Evolutionary conservation across 1,140 invertebrate species (phyloP).

Genomic region (Caenorhabditis brenneri): DNA sequence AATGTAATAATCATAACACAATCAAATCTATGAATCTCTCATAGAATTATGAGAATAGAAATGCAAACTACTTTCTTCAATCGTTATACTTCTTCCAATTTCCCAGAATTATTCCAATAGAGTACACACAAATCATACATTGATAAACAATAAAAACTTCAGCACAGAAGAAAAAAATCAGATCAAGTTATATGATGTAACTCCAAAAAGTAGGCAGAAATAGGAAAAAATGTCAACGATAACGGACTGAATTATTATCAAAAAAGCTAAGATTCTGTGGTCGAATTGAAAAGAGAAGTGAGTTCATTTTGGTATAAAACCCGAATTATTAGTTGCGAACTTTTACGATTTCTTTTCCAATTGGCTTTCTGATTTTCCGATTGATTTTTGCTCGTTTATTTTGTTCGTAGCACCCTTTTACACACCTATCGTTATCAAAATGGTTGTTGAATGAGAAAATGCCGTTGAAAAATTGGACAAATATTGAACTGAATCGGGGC

Average conservation of each 20-base stretch:
- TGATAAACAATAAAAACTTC: slow-evolving; percentile 12
- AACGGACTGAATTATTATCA: slow-evolving; percentile 17
- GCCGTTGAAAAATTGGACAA: neutral
- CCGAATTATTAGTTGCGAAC: neutral
- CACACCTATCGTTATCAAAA: slow-evolving; percentile 9
- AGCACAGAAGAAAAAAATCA: slow-evolving; percentile 24
- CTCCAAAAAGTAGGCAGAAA: neutral
- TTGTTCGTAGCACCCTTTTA: neutral
- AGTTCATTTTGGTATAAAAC: neutral
- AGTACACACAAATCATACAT: slow-evolving; percentile 31
- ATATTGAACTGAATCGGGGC: neutral
- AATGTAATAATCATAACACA: no score
- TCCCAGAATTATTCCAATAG: neutral
- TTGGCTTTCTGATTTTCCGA: slow-evolving; percentile 7
- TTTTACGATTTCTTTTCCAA: slow-evolving; percentile 1
- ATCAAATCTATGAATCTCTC: no score
- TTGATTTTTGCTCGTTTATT: slow-evolving; percentile 23
- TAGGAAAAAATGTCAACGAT: slow-evolving; percentile 25
- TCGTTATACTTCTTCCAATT: neutral
- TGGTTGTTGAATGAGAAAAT: neutral
- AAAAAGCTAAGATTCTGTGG: neutral
- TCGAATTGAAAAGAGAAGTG: neutral
- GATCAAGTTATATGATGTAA: slow-evolving; percentile 40
- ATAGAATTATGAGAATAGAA: no score
- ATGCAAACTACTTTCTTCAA: no score